Percentiles rank a stretch among this genome's conserved stretches.
Evolutionary conservation across 2,113 vertebrate genomes (phyloP).

Genomic region (Fulmarus glacialis): DNA sequence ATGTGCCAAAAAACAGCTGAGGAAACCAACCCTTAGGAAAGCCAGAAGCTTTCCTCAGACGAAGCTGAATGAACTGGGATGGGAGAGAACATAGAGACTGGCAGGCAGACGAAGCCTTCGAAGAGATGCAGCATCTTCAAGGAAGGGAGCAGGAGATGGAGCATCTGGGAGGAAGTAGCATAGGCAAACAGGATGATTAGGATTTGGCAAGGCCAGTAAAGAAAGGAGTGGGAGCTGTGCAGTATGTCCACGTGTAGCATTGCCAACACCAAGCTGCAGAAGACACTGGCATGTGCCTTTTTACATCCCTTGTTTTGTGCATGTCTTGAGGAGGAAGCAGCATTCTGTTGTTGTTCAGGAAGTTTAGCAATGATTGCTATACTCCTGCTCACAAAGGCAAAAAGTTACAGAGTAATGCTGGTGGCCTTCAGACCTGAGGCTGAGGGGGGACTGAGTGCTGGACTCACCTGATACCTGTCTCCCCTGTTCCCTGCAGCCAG

Average conservation of each 20-base stretch:
- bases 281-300: background rate
- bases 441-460: background rate
- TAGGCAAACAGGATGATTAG: slow-evolving; percentile 11
- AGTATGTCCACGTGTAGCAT: background rate
- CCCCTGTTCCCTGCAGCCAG: background rate
- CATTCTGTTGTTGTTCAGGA: background rate
- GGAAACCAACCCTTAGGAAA: background rate
- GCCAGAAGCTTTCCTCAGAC: background rate
- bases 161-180: slow-evolving; percentile 23
- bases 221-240: background rate
- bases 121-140: background rate
- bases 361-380: background rate
- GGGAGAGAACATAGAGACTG: background rate
- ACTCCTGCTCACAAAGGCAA: background rate
- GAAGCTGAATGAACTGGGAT: background rate
- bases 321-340: background rate
- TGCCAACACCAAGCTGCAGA: background rate
- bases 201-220: slow-evolving; percentile 10
- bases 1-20: background rate
- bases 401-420: background rate
- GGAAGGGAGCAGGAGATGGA: slow-evolving; percentile 31
- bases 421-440: background rate
- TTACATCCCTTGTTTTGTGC: fast-evolving
- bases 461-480: background rate
- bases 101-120: background rate